Evolutionary conservation across 1,140 invertebrate species (phyloP).

Genomic region (Drosophila tropicalis): DNA sequence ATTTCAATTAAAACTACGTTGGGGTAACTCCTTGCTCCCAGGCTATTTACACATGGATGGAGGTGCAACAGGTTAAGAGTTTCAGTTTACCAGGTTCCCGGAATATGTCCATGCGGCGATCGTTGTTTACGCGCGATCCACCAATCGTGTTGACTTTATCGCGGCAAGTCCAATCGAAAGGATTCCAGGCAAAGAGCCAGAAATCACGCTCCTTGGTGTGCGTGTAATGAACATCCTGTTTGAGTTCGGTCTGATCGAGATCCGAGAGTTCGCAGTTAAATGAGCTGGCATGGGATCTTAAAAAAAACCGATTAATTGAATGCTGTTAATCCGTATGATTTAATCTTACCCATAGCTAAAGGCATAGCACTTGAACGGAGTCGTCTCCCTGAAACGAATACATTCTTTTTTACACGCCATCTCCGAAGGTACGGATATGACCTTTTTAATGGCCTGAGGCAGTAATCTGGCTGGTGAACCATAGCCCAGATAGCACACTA

Average conservation of each 20-base stretch:
- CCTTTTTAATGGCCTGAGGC: constrained; percentile 86
- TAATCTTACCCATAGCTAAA: constrained; percentile 87
- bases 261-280: constrained; percentile 88
- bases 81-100: constrained; percentile 83
- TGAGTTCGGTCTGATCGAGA: constrained; percentile 86
- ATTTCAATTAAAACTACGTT: constrained; percentile 26
- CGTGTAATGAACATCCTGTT: constrained; percentile 86
- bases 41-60: constrained; percentile 80
- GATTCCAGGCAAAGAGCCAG: constrained; percentile 87
- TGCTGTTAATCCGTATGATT: background rate
- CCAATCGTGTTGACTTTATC: constrained; percentile 83
- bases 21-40: constrained; percentile 15
- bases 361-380: constrained; percentile 88
- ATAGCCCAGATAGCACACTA: constrained; percentile 90
- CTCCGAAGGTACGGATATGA: constrained; percentile 86
- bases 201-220: constrained; percentile 84
- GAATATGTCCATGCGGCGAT: constrained; percentile 83
- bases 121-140: constrained; percentile 79
- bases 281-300: constrained; percentile 62
- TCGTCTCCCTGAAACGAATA: constrained; percentile 85
- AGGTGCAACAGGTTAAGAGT: constrained; percentile 81
- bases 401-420: constrained; percentile 89
- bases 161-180: constrained; percentile 82
- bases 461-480: constrained; percentile 88
- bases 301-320: background rate